Percentiles rank a stretch among this genome's conserved stretches.
These are phyloP conservation scores for Holacanthella duospinosa DNA, from an alignment of 2,888 invertebrate species.

Conservation along the genomic window DNA sequence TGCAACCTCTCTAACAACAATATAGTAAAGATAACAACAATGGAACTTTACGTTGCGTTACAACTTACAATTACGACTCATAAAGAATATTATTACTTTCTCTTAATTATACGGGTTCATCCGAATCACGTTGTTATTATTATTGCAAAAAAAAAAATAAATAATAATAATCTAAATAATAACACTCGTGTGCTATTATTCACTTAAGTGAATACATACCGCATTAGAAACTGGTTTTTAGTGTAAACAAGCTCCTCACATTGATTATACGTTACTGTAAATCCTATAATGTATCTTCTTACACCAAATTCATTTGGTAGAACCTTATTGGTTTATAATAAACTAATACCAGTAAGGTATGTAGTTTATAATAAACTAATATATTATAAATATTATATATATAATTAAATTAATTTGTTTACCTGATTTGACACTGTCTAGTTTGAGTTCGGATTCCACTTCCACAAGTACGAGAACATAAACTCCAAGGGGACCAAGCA, in stretches of 20 bases:
- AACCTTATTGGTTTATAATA: background rate
- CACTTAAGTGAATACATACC: background rate
- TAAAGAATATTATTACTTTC: background rate
- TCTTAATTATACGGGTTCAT: background rate
- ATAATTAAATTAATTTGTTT: too few species aligned
- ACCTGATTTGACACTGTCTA: slow-evolving; percentile 24
- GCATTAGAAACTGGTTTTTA: background rate
- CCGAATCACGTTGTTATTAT: background rate
- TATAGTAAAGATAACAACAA: too few species aligned
- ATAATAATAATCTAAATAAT: too few species aligned
- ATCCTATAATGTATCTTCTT: background rate
- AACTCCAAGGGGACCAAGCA: slow-evolving; percentile 21
- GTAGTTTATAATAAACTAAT: too few species aligned
- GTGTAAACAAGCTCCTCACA: background rate
- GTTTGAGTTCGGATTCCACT: slow-evolving; percentile 25
- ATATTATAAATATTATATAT: too few species aligned
- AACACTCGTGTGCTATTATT: background rate
- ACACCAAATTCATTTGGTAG: too few species aligned
- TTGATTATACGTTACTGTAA: background rate
- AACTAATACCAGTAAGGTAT: too few species aligned
- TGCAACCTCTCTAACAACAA: too few species aligned
- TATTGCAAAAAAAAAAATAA: background rate
- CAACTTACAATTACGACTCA: background rate
- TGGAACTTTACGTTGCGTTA: background rate
- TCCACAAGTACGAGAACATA: slow-evolving; percentile 22